A percentile compares a stretch with the other conserved stretches of the same genome.
phyloP scores from a whole-genome alignment of 1,140 invertebrate species.

The Ridgeia piscesae region DNA sequence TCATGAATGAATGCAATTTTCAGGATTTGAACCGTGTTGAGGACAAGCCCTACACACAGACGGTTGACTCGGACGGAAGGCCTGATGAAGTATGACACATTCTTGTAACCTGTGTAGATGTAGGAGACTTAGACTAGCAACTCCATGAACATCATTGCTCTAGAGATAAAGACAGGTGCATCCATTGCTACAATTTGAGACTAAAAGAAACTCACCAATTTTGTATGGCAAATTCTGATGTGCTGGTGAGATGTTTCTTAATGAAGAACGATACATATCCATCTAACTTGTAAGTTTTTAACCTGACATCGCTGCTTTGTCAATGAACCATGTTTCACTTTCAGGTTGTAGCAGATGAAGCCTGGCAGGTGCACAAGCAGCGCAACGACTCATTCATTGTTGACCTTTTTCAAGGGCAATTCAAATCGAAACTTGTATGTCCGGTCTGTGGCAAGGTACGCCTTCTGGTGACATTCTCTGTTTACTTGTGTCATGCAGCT shows the following conservation, averaged over 20 bases:
- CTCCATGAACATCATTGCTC: not conserved
- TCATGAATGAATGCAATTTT: not conserved
- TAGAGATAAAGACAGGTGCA: no score
- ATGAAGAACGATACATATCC: not conserved
- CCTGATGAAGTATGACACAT: slow-evolving; percentile 56
- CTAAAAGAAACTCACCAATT: no score
- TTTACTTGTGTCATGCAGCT: not conserved
- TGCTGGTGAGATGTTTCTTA: no score
- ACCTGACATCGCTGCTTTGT: not conserved
- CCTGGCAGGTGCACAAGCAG: slow-evolving; percentile 65
- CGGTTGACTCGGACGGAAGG: slow-evolving; percentile 61
- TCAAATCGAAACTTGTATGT: slow-evolving; percentile 61
- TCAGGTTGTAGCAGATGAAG: slow-evolving; percentile 61
- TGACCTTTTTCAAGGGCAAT: slow-evolving; percentile 67
- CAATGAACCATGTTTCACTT: not conserved
- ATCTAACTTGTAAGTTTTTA: slow-evolving; percentile 23
- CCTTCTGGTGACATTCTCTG: not conserved
- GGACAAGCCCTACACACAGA: slow-evolving; percentile 67
- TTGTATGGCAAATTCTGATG: no score
- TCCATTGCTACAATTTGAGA: no score
- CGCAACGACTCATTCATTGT: slow-evolving; percentile 69
- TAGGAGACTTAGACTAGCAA: not conserved
- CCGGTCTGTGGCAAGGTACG: slow-evolving; percentile 60
- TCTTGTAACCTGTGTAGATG: not conserved
- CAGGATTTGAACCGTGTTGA: slow-evolving; percentile 67